These are phyloP conservation scores for Hemiscyllium ocellatum DNA, from an alignment of 2,113 vertebrate species.

Conservation along the genomic window DNA sequence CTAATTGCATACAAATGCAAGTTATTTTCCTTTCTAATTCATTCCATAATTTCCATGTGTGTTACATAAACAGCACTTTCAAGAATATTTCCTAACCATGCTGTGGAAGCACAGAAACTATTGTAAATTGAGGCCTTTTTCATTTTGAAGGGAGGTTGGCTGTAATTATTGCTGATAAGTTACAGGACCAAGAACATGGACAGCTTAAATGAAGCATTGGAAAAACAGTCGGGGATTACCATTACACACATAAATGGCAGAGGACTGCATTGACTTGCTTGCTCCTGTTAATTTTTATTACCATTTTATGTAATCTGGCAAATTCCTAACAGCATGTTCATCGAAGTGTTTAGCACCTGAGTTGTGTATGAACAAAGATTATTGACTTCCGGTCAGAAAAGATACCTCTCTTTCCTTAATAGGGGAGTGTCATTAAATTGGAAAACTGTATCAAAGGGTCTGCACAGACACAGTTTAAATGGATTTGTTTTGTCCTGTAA, in stretches of 20 bases:
- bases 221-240: background rate
- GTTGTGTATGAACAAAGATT: background rate
- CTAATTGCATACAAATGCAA: background rate
- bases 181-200: background rate
- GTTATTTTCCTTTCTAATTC: slow-evolving; percentile 9
- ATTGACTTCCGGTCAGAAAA: background rate
- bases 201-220: background rate
- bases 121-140: background rate
- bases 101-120: background rate
- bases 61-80: background rate
- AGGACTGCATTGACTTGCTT: background rate
- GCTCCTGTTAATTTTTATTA: background rate
- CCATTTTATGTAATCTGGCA: background rate
- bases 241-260: background rate
- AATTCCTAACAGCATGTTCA: background rate
- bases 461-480: background rate
- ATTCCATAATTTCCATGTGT: background rate
- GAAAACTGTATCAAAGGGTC: background rate
- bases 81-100: background rate
- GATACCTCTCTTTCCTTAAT: background rate
- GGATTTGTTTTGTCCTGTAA: background rate
- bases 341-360: background rate
- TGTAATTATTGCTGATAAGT: background rate
- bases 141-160: background rate
- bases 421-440: background rate